A percentile compares a stretch with the other conserved stretches of the same genome.
phyloP scores from a whole-genome alignment of 2,113 vertebrate species.

The Tetrao urogallus region DNA sequence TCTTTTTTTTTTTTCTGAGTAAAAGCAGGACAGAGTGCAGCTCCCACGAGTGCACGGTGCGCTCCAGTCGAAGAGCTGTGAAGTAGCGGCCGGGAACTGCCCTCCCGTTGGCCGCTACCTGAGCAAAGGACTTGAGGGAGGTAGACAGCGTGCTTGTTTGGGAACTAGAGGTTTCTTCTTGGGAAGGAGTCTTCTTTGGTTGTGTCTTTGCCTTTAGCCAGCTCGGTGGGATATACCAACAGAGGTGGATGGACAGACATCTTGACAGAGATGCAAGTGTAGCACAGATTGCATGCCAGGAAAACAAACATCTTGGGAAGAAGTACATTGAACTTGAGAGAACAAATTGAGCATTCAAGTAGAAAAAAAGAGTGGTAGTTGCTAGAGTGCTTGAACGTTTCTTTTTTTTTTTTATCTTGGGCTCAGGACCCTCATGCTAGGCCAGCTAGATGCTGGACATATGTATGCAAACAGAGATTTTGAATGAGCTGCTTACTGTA shows the following conservation, averaged over 20 bases:
- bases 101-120: rapidly evolving
- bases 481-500: neutral
- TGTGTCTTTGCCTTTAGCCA: neutral
- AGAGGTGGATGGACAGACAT: neutral
- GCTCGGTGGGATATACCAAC: rapidly evolving
- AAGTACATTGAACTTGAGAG: rapidly evolving
- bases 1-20: no score
- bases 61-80: rapidly evolving
- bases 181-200: neutral
- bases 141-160: rapidly evolving
- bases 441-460: neutral
- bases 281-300: neutral
- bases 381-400: rapidly evolving
- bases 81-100: neutral
- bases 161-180: no score
- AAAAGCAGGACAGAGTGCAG: neutral
- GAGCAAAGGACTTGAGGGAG: neutral
- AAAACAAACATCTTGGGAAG: neutral
- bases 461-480: neutral
- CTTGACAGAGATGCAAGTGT: neutral
- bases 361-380: neutral
- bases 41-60: rapidly evolving
- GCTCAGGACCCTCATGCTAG: neutral
- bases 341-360: neutral
- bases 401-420: neutral